A percentile compares a stretch with the other conserved stretches of the same genome.
Conservation (phyloP, 2,797 vertebrate species). For the Bovichtus diacanthus region DNA sequence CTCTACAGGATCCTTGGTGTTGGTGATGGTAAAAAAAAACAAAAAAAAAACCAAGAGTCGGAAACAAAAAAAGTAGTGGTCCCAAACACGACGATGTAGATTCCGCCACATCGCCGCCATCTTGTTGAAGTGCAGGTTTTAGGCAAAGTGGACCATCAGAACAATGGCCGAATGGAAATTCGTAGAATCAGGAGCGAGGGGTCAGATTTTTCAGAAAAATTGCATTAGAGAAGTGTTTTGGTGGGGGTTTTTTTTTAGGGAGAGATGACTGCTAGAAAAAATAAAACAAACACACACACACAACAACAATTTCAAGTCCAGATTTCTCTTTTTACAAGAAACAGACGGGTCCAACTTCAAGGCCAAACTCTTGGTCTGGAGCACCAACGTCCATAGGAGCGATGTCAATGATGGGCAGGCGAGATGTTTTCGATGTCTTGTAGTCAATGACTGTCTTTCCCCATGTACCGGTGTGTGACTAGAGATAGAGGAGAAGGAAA, state of each 20-base stretch:
- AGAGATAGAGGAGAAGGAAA: constrained; percentile 46
- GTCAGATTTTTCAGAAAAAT: constrained; percentile 82
- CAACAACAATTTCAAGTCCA: constrained; percentile 97
- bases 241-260: constrained; percentile 76
- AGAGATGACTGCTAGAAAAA: constrained; percentile 96
- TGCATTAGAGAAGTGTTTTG: constrained; percentile 84
- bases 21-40: constrained; percentile 81
- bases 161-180: constrained; percentile 83
- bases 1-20: constrained; percentile 88
- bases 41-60: constrained; percentile 59
- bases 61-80: constrained; percentile 85
- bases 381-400: constrained; percentile 99
- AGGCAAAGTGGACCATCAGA: constrained; percentile 92
- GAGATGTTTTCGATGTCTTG: constrained; percentile 98
- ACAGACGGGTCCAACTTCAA: constrained; percentile 95
- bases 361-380: constrained; percentile 98
- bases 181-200: constrained; percentile 76
- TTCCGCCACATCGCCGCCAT: constrained; percentile 76
- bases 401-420: constrained; percentile 98
- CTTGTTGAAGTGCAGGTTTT: constrained; percentile 88
- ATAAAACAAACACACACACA: constrained; percentile 83
- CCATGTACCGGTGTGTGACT: constrained; percentile 98
- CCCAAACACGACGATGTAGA: constrained; percentile 77
- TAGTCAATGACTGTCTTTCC: constrained; percentile 99
- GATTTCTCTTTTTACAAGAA: constrained; percentile 99